Base-by-base conservation (phyloP, 2,113 vertebrate species). In the Corydoras sp. region DNA sequence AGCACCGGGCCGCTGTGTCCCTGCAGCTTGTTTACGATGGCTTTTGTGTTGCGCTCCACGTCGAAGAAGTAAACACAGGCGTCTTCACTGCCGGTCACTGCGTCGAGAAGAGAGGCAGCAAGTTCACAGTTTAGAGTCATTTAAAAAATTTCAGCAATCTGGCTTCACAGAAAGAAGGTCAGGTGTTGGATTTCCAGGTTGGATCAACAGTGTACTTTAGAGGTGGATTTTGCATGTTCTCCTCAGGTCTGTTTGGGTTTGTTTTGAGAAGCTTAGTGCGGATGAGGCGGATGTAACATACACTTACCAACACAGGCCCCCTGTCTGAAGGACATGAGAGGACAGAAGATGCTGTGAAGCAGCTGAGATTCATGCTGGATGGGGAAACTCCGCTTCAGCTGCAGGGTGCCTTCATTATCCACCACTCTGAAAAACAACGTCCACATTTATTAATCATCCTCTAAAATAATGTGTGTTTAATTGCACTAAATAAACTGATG, bases 261-360 rank as follows among this genome's bases (percentile, higher is more conserved):
- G 2, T 43, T 43, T 43, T 43, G 18, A 24, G 18, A 24, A 24
- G 18, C 18, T 24, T 24, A 24, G 18, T 24, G 18, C 18, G 18
- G 7, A 43, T 43, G 7, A 43, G 35, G 35, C 2, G 35, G 7
- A 43, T 43, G 35, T 43, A 43, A 43, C 35, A 24, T 24, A 43
- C 29, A 76, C 92, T 84, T 86, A 97, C 95, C 95, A 11, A 97
- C 91, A 67, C 95, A 97, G 77, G 95, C 95, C 0, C 94, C 94
- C 80, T 96, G 95, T 55, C 95, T 88, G 86, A 97, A 97, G 71
- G 95, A 97, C 95, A 96, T 97, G 60, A 97, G 93, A 2, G 95
- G 95, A 75, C 94, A 97, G 88, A 97, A 97, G 85, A 95, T 96
- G 83, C 94, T 96, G 56, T 93, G 92, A 14, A 97, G 84, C 0